Conservation (phyloP, 2,888 invertebrate species). For the Sarcophaga carnaria region DNA sequence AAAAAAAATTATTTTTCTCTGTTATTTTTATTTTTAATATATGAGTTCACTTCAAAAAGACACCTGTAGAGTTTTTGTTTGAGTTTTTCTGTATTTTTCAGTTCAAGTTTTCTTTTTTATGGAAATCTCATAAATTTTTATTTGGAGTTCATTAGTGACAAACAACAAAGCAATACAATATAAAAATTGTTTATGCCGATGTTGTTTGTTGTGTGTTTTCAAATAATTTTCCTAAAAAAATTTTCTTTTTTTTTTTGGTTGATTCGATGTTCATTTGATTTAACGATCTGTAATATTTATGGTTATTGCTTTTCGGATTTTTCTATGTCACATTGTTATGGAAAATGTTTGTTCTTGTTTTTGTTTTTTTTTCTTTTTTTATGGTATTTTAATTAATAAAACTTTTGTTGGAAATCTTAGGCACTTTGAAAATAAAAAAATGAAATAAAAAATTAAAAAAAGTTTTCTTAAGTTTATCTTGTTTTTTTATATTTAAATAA, state of each 20-base stretch:
- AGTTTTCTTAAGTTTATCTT: not conserved
- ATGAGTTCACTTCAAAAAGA: conserved; percentile 47
- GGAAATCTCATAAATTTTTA: conserved; percentile 48
- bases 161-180: conserved; percentile 33
- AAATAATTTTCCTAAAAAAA: no score
- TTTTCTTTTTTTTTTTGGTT: conserved; percentile 39
- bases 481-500: not conserved
- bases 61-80: conserved; percentile 64
- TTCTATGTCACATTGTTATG: conserved; percentile 20
- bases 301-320: conserved; percentile 37
- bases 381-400: conserved; percentile 63
- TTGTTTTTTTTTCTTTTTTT: conserved; percentile 17
- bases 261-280: not conserved
- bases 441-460: not conserved
- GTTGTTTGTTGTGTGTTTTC: conserved; percentile 1
- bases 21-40: conserved; percentile 7
- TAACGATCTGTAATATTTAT: conserved; percentile 58
- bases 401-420: not conserved
- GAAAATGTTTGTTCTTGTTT: not conserved
- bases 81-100: not conserved
- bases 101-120: not conserved
- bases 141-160: conserved; percentile 68
- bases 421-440: no score
- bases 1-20: not conserved
- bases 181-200: conserved; percentile 39